Evolutionary conservation across 2,113 vertebrate genomes (phyloP).

Genomic region (Lontra canadensis): DNA sequence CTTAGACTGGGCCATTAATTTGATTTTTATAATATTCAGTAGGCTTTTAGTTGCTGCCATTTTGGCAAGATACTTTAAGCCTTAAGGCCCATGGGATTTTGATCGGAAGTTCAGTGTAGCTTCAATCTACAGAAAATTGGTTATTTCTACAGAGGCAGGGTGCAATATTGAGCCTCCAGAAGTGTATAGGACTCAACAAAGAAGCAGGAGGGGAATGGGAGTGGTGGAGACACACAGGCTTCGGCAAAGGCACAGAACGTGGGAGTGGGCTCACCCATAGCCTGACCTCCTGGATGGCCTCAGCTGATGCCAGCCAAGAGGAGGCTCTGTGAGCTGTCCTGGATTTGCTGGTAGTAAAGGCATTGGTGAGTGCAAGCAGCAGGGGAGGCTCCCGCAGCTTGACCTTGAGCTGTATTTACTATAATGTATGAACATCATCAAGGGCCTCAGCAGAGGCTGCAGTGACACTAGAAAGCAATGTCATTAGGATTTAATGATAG

Average conservation of each 20-base stretch:
- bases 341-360: background rate
- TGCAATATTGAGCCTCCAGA: background rate
- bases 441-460: background rate
- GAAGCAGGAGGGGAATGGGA: background rate
- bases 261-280: background rate
- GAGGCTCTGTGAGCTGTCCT: background rate
- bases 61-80: background rate
- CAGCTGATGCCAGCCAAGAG: background rate
- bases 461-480: background rate
- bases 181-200: background rate
- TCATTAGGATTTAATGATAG: background rate
- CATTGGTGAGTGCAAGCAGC: background rate
- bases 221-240: background rate
- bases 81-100: background rate
- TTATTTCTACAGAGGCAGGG: background rate
- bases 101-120: background rate
- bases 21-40: background rate
- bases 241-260: background rate
- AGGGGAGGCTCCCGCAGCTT: background rate
- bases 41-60: background rate
- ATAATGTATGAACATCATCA: background rate
- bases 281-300: background rate
- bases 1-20: background rate
- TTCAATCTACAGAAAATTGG: background rate
- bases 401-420: background rate